Evolutionary conservation across 2,113 vertebrate species (phyloP), one percentile per base, ranked within the genome.

Genomic region (Eretmochelys imbricata): DNA sequence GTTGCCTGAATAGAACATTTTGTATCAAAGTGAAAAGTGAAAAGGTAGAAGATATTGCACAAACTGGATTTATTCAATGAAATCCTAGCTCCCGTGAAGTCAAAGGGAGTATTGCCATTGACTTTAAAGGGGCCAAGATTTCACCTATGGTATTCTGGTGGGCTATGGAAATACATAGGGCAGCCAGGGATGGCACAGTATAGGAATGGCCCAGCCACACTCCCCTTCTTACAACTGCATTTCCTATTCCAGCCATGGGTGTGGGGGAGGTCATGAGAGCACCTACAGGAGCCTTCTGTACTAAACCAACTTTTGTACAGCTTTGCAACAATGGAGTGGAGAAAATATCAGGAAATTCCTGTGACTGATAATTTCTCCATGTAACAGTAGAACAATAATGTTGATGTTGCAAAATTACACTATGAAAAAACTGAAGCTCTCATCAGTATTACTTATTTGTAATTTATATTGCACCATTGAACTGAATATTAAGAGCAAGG

Each of bases 361-460:
- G 22, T 24, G 5, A 10, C 2, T 65, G n/a, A 84, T 5, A 82
- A 89, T 87, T 55, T 55, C 14, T 6, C 53, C 93, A 29, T 1
- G 76, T 76, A 46, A 62, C 10, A 57, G 84, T 31, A 1, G 85
- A 75, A n/a, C 65, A 50, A 24, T 59, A 35, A 16, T 20, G 48
- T 62, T 82, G 88, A 17, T 55, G 13, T 65, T 6, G 0, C 5
- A 81, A 94, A 93, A 83, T 27, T 22, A 16, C 1, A 25, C 76
- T 78, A 55, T 0, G 1, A 55, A 89, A 83, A 80, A 83, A 62
- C 1, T 35, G 20, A 85, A 69, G 54, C 8, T 92, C 49, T 86
- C 20, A 55, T 91, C 80, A 88, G 27, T 57, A 5, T 91, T 80
- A 90, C 93, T 94, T 91, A 72, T 80, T 88, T 95, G 82, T 87